Conservation (phyloP, 2,888 invertebrate species). For the Agonopterix subpropinquella region DNA sequence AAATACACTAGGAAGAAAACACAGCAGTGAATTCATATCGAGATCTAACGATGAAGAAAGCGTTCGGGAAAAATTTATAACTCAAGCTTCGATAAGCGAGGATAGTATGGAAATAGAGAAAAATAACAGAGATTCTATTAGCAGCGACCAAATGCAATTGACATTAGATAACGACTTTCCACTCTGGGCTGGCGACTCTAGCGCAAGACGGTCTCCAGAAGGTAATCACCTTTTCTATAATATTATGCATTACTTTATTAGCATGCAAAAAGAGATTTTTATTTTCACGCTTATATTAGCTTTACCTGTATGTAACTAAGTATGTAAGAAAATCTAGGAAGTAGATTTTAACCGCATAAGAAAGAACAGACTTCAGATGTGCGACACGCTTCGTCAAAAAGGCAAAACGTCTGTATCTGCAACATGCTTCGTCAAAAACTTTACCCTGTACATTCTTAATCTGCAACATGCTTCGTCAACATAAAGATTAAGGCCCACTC, state of each 20-base stretch:
- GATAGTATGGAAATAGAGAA: slow-evolving; percentile 19
- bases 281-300: no score
- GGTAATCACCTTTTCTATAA: slow-evolving; percentile 49
- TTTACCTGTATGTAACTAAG: no score
- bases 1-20: slow-evolving; percentile 12
- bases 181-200: slow-evolving; percentile 80
- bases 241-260: not conserved
- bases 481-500: no score
- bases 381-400: no score
- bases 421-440: no score
- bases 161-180: slow-evolving; percentile 47
- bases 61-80: slow-evolving; percentile 29
- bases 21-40: slow-evolving; percentile 10
- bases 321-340: no score
- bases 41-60: slow-evolving; percentile 16
- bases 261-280: not conserved
- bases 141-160: slow-evolving; percentile 42
- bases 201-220: slow-evolving; percentile 85
- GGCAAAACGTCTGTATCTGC: no score
- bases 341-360: no score
- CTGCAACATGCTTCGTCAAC: no score
- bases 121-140: slow-evolving; percentile 43
- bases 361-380: no score
- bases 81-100: slow-evolving; percentile 22
- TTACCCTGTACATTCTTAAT: no score